phyloP scores from a whole-genome alignment of 2,888 invertebrate genomes.

The Drosophila crucigera region DNA sequence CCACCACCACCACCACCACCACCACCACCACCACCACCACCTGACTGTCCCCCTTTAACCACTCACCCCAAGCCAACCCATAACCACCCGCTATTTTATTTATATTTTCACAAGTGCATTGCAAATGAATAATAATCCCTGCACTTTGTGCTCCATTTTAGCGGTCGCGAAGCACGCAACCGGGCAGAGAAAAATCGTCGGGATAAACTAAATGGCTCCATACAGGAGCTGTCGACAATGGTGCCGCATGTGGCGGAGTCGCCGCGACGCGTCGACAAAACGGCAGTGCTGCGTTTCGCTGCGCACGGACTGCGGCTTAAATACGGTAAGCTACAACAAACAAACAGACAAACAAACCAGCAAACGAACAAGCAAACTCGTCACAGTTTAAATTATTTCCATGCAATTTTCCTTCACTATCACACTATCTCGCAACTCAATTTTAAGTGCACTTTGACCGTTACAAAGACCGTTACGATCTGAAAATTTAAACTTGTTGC shows the following conservation, averaged over 20 bases:
- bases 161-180: conserved; percentile 93
- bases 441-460: background rate
- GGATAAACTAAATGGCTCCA: conserved; percentile 94
- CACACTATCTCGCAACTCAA: background rate
- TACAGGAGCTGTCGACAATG: conserved; percentile 92
- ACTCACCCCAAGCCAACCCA: background rate
- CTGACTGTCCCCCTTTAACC: background rate
- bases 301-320: conserved; percentile 94
- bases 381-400: background rate
- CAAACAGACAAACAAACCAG: background rate
- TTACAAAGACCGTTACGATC: background rate
- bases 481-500: background rate
- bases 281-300: conserved; percentile 93
- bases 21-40: background rate
- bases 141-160: conserved; percentile 82
- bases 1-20: background rate
- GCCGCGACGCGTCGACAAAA: conserved; percentile 95
- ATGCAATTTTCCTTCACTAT: background rate
- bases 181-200: conserved; percentile 96
- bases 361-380: background rate
- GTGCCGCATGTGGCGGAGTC: conserved; percentile 94
- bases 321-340: conserved; percentile 86
- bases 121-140: conserved; percentile 35
- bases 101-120: conserved; percentile 28
- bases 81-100: background rate